Evolutionary conservation across 2,888 invertebrate species (phyloP).

Genomic region (Metopia argyrocephala): DNA sequence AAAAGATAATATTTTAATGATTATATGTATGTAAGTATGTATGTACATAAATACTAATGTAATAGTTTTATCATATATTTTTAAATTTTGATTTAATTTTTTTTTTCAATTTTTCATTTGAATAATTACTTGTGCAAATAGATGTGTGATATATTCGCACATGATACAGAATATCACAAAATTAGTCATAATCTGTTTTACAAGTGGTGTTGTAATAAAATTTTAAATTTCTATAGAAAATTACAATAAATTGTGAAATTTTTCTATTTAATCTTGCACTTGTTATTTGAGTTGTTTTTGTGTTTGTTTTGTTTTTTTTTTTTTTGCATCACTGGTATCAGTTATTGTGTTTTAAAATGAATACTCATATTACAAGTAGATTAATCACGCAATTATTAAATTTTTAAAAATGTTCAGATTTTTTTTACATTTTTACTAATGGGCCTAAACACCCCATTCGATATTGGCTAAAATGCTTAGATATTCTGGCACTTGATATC

Average conservation of each 20-base stretch:
- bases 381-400: too few species aligned
- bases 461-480: too few species aligned
- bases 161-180: background rate
- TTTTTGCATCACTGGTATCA: too few species aligned
- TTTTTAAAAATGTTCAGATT: too few species aligned
- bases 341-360: background rate
- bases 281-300: background rate
- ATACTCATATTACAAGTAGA: too few species aligned
- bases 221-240: conserved; percentile 1
- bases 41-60: conserved; percentile 14
- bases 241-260: conserved; percentile 10
- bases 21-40: too few species aligned
- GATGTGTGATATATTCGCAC: too few species aligned
- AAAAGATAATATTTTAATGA: background rate
- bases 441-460: too few species aligned
- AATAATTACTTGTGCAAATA: background rate
- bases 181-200: conserved; percentile 38
- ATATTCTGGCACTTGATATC: too few species aligned
- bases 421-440: too few species aligned
- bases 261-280: background rate
- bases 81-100: background rate
- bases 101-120: background rate
- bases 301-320: too few species aligned
- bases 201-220: conserved; percentile 25
- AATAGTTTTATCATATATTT: background rate